Conservation (phyloP, 2,888 invertebrate species). For the Scaeva pyrastri region DNA sequence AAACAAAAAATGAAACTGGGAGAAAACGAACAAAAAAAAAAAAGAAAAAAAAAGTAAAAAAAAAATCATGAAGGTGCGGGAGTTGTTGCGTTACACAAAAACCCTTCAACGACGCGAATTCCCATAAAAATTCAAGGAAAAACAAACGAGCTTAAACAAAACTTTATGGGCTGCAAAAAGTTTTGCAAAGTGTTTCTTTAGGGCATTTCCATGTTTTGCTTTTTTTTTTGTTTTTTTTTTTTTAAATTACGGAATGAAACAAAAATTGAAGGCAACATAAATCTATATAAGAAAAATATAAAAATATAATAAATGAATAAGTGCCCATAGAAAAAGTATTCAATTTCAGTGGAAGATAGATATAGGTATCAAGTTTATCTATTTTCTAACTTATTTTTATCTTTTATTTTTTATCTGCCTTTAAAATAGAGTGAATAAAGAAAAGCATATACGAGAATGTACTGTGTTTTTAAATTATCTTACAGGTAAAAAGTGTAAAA, state of each 20-base stretch:
- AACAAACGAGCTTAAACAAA: conserved; percentile 67
- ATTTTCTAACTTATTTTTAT: neutral
- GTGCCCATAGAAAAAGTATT: conserved; percentile 29
- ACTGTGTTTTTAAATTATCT: too few species aligned
- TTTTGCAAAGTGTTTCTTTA: conserved; percentile 67
- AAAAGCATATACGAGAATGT: too few species aligned
- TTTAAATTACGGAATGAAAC: conserved; percentile 36
- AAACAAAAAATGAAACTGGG: neutral
- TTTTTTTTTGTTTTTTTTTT: too few species aligned
- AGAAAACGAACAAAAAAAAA: conserved; percentile 1
- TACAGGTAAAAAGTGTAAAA: too few species aligned
- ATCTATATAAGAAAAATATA: conserved; percentile 52
- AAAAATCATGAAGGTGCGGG: conserved; percentile 11
- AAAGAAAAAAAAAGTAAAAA: conserved; percentile 9
- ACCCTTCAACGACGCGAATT: conserved; percentile 52
- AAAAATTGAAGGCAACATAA: conserved; percentile 47
- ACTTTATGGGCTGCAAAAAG: conserved; percentile 70
- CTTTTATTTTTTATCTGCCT: too few species aligned
- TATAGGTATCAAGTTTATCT: conserved; percentile 12
- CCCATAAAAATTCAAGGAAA: conserved; percentile 63
- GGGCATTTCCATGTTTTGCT: conserved; percentile 71
- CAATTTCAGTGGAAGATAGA: too few species aligned
- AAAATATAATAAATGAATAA: conserved; percentile 69
- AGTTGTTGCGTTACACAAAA: conserved; percentile 27
- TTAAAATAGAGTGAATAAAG: too few species aligned